Percentiles rank a stretch among this genome's conserved stretches.
Evolutionary conservation across 2,113 vertebrate genomes (phyloP).

Genomic region (Mustela nigripes): DNA sequence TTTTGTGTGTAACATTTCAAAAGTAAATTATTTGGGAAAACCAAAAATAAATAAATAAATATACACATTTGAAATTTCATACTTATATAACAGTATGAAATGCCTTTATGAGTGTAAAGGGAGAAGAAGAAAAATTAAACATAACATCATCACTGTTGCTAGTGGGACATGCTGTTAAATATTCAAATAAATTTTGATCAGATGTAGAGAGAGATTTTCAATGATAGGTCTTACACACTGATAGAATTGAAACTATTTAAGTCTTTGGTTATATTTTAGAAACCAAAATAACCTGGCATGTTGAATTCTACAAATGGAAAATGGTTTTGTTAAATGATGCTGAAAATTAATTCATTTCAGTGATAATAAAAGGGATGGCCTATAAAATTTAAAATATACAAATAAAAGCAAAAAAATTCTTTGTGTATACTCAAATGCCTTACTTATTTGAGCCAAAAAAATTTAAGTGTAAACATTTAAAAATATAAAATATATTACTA

Average conservation of each 20-base stretch:
- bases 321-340: constrained; percentile 65
- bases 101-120: not conserved
- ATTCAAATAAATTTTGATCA: not conserved
- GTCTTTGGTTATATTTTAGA: not conserved
- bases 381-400: constrained; percentile 49
- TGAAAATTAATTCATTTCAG: constrained; percentile 63
- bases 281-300: not conserved
- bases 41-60: not conserved
- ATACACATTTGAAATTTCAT: not conserved
- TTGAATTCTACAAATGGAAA: constrained; percentile 41
- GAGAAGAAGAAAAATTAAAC: not conserved
- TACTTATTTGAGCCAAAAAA: constrained; percentile 59
- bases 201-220: not conserved
- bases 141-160: not conserved
- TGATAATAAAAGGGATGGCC: constrained; percentile 55
- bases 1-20: not conserved
- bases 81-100: not conserved
- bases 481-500: not conserved
- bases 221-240: not conserved
- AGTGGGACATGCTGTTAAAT: not conserved
- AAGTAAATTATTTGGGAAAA: not conserved
- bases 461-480: not conserved
- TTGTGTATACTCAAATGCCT: not conserved
- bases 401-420: not conserved
- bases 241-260: constrained; percentile 17